Base-by-base conservation (phyloP, 2,888 invertebrate species). In the Odontocolon sp. region DNA sequence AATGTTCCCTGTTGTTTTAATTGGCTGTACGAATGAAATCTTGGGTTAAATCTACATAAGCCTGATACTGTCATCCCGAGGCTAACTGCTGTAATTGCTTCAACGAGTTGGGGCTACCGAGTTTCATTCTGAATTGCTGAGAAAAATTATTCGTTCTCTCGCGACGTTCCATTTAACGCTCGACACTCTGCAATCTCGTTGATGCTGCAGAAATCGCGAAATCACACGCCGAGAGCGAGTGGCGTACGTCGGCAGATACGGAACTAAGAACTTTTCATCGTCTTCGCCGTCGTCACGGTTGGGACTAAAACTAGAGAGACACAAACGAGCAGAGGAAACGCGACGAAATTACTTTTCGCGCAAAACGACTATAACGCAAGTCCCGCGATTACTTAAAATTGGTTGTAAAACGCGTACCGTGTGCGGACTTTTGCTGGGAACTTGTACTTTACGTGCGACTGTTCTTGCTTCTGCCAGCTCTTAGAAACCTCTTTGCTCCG, bases 131-230 rank as follows among this genome's bases (percentile, higher is more conserved):
- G 54, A 26, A 56, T 64, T 40, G 36, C 33, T 56, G 14, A 11
- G 63, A 71, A 64, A 64, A 71, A 56, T 63, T 26, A 64, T 71
- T 63, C 71, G 50, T 38, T 56, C 16, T 9, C 45, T 47, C 26
- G 45, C 28, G 63, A 64, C 54, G 56, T 56, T 47, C 71, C 31
- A 64, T 73, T 52, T 59, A 73, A 52, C 40, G 40, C 23, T 40
- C 11, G 50, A 14, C 26, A 23, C 50, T 23, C 16, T 2, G 16
- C 31, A 18, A n/a, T n/a, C 16, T 33, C 5, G 54, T 54, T 33
- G 54, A 4, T 18, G 31, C 31, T 14, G 14, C 40, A 42, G 57
- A 40, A 59, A 57, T 57, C 23, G 21, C 23, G 56, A 6, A 23
- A 50, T 50, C 26, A 50, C 50, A 23, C 11, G 11, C 2, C 6